phyloP scores from a whole-genome alignment of 37 sponge, comb jelly and placozoan species.

The Agelas oroides region DNA sequence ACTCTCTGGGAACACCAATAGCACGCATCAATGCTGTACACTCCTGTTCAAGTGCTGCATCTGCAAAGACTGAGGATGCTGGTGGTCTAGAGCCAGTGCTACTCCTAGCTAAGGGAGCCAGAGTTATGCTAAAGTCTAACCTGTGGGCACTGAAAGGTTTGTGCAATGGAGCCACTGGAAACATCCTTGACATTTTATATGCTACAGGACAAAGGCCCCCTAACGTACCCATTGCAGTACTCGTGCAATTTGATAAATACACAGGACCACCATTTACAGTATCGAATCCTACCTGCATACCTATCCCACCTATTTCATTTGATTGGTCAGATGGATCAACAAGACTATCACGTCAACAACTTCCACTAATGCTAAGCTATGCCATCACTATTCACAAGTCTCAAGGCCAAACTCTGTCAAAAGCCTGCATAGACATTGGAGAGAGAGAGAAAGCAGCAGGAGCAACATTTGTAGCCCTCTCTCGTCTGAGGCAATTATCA shows the following conservation, averaged over 20 bases:
- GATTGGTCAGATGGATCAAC: neutral
- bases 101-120: neutral
- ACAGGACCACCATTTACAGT: conserved; percentile 1
- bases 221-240: conserved; percentile 1
- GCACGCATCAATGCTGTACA: conserved; percentile 14
- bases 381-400: conserved; percentile 47
- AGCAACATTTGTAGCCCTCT: conserved; percentile 34
- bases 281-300: neutral
- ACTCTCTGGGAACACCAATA: conserved; percentile 4
- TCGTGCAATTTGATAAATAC: conserved; percentile 9
- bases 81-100: conserved; percentile 10
- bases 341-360: conserved; percentile 15
- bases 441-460: conserved; percentile 27
- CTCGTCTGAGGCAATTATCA: neutral
- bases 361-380: conserved; percentile 19
- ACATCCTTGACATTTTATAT: neutral
- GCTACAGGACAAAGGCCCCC: conserved; percentile 7
- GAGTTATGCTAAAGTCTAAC: conserved; percentile 16
- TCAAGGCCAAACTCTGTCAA: conserved; percentile 32
- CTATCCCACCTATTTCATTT: conserved; percentile 13
- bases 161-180: conserved; percentile 18
- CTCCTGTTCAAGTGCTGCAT: neutral
- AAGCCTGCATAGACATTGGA: conserved; percentile 47
- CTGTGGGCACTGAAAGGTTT: conserved; percentile 5
- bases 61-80: conserved; percentile 6